A percentile compares a stretch with the other conserved stretches of the same genome.
Conservation (phyloP, 92 coral and sea anemone genomes). For the Actinernus sp. region DNA sequence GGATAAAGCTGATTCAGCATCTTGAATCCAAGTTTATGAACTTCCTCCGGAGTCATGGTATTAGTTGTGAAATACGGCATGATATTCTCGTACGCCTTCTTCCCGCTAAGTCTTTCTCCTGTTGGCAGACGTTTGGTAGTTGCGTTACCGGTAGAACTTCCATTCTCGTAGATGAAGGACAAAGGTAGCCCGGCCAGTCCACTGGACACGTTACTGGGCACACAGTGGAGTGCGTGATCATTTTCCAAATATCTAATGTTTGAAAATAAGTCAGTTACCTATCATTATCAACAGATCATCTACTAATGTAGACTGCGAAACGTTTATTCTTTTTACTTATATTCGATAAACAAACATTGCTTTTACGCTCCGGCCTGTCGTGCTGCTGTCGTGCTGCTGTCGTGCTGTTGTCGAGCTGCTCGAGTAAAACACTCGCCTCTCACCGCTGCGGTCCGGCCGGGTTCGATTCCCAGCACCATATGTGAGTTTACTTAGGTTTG, state of each 20-base stretch:
- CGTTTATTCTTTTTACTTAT: no score
- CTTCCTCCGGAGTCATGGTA: constrained; percentile 62
- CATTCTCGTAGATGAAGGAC: constrained; percentile 57
- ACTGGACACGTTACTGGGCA: constrained; percentile 80
- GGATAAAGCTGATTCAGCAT: constrained; percentile 81
- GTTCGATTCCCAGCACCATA: no score
- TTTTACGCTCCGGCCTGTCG: neutral
- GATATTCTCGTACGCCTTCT: constrained; percentile 67
- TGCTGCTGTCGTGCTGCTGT: neutral
- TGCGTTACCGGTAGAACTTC: constrained; percentile 30
- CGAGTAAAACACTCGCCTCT: no score
- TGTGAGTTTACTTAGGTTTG: no score
- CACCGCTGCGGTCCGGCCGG: no score
- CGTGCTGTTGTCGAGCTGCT: no score
- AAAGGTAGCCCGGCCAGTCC: constrained; percentile 80
- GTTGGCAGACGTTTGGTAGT: constrained; percentile 70
- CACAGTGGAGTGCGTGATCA: constrained; percentile 69
- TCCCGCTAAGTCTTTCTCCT: constrained; percentile 68
- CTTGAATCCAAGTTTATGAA: constrained; percentile 65
- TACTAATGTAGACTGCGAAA: no score
- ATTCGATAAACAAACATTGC: neutral
- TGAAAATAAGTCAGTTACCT: no score
- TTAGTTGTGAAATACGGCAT: constrained; percentile 80
- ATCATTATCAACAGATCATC: no score
- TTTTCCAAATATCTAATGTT: constrained; percentile 75